A percentile compares a stretch with the other conserved stretches of the same genome.
phyloP scores from a whole-genome alignment of 2,797 vertebrate genomes.

The Anas bahamensis region DNA sequence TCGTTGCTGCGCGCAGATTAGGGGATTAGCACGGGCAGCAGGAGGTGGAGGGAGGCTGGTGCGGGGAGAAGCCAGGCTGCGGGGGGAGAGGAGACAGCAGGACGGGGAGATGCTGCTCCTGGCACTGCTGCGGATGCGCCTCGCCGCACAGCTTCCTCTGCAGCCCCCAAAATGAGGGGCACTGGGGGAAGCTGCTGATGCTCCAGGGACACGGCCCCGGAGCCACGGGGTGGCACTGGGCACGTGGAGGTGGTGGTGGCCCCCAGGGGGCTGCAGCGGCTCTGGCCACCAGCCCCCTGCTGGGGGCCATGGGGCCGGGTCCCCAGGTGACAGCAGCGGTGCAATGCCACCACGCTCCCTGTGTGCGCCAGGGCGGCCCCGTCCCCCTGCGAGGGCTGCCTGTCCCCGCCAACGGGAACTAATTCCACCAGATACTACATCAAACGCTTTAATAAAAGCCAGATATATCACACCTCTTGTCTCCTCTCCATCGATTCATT shows the following conservation, averaged over 20 bases:
- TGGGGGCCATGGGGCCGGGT: too few species aligned
- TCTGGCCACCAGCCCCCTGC: too few species aligned
- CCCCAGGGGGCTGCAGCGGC: too few species aligned
- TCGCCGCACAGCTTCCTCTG: background rate
- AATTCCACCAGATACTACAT: conserved; percentile 15
- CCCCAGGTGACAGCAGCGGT: background rate
- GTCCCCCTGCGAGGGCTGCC: accelerated
- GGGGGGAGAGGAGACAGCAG: background rate
- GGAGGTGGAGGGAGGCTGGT: conserved; percentile 2
- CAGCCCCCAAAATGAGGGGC: background rate
- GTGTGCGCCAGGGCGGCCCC: accelerated
- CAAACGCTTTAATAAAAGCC: conserved; percentile 48
- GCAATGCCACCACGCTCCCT: background rate
- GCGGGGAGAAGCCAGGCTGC: background rate
- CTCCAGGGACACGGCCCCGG: background rate
- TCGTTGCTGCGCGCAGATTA: conserved; percentile 56
- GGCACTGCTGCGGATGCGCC: background rate
- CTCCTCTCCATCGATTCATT: conserved; percentile 42
- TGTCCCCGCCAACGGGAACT: background rate
- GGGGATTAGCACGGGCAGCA: conserved; percentile 52
- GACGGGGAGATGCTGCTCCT: background rate
- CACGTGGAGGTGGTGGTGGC: too few species aligned
- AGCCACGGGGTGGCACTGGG: too few species aligned
- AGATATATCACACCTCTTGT: conserved; percentile 50
- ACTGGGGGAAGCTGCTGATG: background rate